Conservation (phyloP, 2,888 invertebrate genomes). For the Melipona bicolor region DNA sequence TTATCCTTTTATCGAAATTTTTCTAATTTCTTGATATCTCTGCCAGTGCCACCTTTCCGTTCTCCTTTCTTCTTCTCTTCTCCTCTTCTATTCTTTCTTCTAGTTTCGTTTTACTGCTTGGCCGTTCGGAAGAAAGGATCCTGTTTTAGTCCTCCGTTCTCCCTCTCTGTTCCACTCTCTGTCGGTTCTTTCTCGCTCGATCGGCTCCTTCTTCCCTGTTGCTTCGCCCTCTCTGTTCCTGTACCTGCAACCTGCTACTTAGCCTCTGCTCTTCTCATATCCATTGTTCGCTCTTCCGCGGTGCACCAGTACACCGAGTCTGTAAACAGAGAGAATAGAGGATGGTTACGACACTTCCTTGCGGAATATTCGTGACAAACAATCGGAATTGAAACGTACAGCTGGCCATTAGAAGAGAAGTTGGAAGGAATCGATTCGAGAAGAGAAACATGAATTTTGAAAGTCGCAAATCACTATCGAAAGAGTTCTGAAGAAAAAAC, state of each 20-base stretch:
- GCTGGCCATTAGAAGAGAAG: not conserved
- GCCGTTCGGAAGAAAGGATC: not conserved
- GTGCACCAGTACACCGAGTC: constrained; percentile 69
- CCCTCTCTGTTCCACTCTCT: not conserved
- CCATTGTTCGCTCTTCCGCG: constrained; percentile 74
- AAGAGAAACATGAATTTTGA: too few relatives aligned
- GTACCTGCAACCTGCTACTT: constrained; percentile 74
- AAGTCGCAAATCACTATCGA: too few relatives aligned
- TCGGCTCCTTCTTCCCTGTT: constrained; percentile 30
- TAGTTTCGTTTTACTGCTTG: not conserved
- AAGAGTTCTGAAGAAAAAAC: too few relatives aligned
- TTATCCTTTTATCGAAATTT: not conserved
- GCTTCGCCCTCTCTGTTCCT: constrained; percentile 58
- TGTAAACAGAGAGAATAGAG: constrained; percentile 45
- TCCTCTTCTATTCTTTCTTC: not conserved
- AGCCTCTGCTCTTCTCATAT: constrained; percentile 73
- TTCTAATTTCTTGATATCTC: not conserved
- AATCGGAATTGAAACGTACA: not conserved
- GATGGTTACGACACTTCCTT: not conserved
- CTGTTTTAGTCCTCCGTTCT: constrained; percentile 1
- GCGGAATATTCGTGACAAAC: not conserved
- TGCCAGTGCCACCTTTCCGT: not conserved
- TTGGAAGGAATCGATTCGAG: too few relatives aligned
- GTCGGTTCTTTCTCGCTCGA: constrained; percentile 3
- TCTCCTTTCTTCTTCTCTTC: not conserved